These are phyloP conservation scores for Marisa cornuarietis DNA, from an alignment of 1,140 invertebrate genomes.

Conservation along the genomic window DNA sequence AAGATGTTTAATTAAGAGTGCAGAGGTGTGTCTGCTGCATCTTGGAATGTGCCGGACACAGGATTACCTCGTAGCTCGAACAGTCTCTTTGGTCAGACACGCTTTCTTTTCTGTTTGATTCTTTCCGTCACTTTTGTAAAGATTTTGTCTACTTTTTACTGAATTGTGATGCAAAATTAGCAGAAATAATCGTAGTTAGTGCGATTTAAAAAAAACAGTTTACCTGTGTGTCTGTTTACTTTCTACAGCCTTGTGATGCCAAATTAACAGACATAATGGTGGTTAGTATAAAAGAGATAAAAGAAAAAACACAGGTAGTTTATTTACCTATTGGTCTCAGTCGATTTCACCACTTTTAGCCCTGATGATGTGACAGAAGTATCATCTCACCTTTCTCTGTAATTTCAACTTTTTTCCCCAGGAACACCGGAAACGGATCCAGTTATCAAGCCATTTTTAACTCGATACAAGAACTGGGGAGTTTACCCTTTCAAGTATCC, in stretches of 20 bases:
- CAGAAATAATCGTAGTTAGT: too few species aligned
- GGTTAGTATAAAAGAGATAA: not conserved
- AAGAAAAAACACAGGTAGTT: not conserved
- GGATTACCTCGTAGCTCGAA: too few species aligned
- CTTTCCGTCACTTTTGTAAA: too few species aligned
- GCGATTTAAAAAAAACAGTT: too few species aligned
- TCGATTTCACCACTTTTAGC: not conserved
- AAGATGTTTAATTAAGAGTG: too few species aligned
- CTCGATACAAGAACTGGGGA: constrained; percentile 53
- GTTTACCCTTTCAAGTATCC: constrained; percentile 26
- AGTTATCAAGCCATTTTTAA: constrained; percentile 40
- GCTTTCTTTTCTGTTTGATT: too few species aligned
- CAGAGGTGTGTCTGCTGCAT: too few species aligned
- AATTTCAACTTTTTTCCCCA: constrained; percentile 29
- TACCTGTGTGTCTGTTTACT: too few species aligned
- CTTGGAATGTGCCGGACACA: too few species aligned
- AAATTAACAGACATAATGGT: not conserved
- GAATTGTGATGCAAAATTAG: too few species aligned
- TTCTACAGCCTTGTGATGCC: not conserved
- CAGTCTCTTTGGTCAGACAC: too few species aligned
- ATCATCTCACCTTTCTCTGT: not conserved
- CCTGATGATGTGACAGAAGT: not conserved
- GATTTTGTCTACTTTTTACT: too few species aligned
- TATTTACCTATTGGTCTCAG: not conserved
- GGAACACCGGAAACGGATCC: constrained; percentile 41